These are phyloP conservation scores for Xiphophorus birchmanni DNA, from an alignment of 2,797 vertebrate genomes.

Conservation along the genomic window DNA sequence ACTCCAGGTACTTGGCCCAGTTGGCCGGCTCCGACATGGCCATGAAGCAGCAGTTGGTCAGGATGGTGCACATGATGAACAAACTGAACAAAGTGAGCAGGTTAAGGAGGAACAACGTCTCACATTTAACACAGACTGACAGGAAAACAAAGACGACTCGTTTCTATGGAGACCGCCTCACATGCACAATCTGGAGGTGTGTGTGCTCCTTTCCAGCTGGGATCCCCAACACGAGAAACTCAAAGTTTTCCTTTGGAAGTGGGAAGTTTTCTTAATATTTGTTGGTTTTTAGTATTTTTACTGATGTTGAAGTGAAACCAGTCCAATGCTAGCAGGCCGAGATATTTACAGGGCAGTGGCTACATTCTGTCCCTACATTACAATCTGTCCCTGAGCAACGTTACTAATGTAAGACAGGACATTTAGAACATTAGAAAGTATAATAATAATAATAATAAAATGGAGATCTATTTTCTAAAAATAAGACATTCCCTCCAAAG, in stretches of 20 bases:
- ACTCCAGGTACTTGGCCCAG: slow-evolving; percentile 98
- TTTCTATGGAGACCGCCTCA: no score
- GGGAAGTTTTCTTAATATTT: neutral
- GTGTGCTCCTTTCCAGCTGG: neutral
- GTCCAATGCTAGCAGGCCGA: neutral
- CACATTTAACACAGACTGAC: neutral
- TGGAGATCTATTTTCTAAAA: no score
- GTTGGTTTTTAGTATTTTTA: neutral
- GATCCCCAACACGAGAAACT: neutral
- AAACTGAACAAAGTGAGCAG: slow-evolving; percentile 89
- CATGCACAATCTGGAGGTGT: neutral
- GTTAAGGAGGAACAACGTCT: slow-evolving; percentile 81
- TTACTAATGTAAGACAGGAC: neutral
- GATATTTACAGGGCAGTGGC: neutral
- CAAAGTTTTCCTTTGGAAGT: neutral
- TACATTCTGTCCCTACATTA: neutral
- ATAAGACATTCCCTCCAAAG: no score
- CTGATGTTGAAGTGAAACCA: neutral
- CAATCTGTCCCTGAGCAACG: neutral
- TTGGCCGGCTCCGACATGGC: slow-evolving; percentile 92
- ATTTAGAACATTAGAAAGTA: neutral
- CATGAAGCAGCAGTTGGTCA: slow-evolving; percentile 99
- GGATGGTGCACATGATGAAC: slow-evolving; percentile 99
- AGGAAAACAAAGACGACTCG: neutral
- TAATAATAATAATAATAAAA: neutral